These are phyloP conservation scores for Ypsolopha scabrella DNA, from an alignment of 2,888 invertebrate genomes.

Conservation along the genomic window DNA sequence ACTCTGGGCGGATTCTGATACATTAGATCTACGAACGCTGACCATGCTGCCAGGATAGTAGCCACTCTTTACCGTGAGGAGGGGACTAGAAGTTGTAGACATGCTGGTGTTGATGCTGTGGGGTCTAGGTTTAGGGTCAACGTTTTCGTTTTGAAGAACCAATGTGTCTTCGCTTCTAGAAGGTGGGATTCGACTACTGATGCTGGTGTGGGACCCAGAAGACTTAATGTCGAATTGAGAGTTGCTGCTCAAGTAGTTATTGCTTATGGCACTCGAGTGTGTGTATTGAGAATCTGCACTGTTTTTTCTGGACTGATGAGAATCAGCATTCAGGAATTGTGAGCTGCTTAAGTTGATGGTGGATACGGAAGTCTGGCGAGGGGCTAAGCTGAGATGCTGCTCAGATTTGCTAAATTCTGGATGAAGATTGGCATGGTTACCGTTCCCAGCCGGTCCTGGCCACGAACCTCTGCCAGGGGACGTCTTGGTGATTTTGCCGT, in stretches of 20 bases:
- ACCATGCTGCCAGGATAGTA: conserved; percentile 74
- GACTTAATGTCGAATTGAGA: conserved; percentile 59
- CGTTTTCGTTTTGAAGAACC: conserved; percentile 50
- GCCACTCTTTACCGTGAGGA: conserved; percentile 69
- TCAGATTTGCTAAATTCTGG: conserved; percentile 88
- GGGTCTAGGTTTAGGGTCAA: conserved; percentile 62
- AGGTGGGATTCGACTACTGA: conserved; percentile 73
- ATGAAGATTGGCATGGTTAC: conserved; percentile 62
- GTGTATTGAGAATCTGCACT: conserved; percentile 72
- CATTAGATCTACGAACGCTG: conserved; percentile 71
- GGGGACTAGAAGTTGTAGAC: conserved; percentile 78
- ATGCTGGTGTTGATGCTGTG: conserved; percentile 71
- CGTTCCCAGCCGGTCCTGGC: conserved; percentile 82
- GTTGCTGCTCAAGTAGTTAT: conserved; percentile 49
- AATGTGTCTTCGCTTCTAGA: conserved; percentile 86
- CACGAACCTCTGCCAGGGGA: conserved; percentile 86
- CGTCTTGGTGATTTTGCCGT: conserved; percentile 80
- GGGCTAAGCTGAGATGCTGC: conserved; percentile 74
- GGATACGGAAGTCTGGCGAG: conserved; percentile 62
- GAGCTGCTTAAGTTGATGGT: conserved; percentile 66
- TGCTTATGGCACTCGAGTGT: conserved; percentile 59
- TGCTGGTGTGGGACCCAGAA: conserved; percentile 47
- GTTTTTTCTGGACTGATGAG: conserved; percentile 60
- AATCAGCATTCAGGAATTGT: conserved; percentile 65
- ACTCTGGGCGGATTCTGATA: conserved; percentile 76